phyloP scores from a whole-genome alignment of 1,140 invertebrate genomes.

The Argopecten irradians region DNA sequence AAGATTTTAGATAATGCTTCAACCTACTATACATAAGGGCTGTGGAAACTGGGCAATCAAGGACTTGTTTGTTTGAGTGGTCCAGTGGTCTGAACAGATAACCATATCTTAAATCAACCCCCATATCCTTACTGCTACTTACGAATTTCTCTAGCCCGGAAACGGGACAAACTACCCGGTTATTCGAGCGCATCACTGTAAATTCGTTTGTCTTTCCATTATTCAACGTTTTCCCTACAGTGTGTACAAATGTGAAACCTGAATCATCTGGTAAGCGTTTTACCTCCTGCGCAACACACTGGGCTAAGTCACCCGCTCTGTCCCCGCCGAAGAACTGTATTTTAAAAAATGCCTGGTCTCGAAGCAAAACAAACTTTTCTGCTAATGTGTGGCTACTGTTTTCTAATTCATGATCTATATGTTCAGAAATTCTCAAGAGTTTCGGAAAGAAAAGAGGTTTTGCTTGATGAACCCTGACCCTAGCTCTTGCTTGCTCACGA shows the following conservation, averaged over 20 bases:
- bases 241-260: constrained; percentile 34
- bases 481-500: neutral
- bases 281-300: constrained; percentile 33
- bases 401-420: neutral
- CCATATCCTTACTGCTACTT: too few relatives aligned
- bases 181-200: constrained; percentile 19
- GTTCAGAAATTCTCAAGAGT: neutral
- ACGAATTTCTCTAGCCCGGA: too few relatives aligned
- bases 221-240: constrained; percentile 26
- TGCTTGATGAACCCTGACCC: too few relatives aligned
- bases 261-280: constrained; percentile 19
- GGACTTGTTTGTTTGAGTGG: too few relatives aligned
- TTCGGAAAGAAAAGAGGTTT: constrained; percentile 6
- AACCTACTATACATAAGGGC: constrained; percentile 8
- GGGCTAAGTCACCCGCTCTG: constrained; percentile 25
- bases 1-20: neutral
- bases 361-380: constrained; percentile 3
- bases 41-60: too few relatives aligned
- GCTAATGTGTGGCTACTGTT: too few relatives aligned
- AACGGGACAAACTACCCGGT: neutral
- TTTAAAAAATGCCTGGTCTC: constrained; percentile 40
- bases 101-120: too few relatives aligned
- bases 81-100: too few relatives aligned
- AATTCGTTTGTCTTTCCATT: constrained; percentile 27
- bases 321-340: constrained; percentile 41